phyloP scores from a whole-genome alignment of 2,797 vertebrate genomes.

The Gila robusta region DNA sequence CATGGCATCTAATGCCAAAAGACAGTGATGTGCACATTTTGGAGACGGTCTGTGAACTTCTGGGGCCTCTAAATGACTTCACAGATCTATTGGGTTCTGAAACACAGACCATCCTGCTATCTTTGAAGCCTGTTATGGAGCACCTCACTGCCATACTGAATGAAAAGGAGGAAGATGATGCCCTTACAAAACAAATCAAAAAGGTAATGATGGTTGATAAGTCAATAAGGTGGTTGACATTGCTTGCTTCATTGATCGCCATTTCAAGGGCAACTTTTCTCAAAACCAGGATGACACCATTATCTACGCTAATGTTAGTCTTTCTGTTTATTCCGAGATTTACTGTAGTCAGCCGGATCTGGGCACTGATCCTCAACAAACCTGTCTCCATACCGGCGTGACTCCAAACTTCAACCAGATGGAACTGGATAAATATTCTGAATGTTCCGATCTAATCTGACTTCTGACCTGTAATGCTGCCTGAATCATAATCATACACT shows the following conservation, averaged over 20 bases:
- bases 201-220: neutral
- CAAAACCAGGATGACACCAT: no score
- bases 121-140: neutral
- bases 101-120: neutral
- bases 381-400: no score
- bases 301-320: no score
- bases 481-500: no score
- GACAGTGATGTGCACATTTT: constrained; percentile 2
- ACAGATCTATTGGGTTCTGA: constrained; percentile 18
- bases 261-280: neutral
- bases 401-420: no score
- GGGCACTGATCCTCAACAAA: no score
- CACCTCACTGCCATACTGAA: neutral
- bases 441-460: no score
- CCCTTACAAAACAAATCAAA: constrained; percentile 19
- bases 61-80: neutral
- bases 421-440: no score
- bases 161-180: neutral
- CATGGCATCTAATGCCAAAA: constrained; percentile 18
- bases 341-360: no score
- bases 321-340: no score
- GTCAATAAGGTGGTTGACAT: neutral
- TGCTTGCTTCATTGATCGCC: constrained; percentile 1
- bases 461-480: no score
- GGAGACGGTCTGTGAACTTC: constrained; percentile 2